Evolutionary conservation across 1,140 invertebrate genomes (phyloP).

Genomic region (Zaprionus vittiger): DNA sequence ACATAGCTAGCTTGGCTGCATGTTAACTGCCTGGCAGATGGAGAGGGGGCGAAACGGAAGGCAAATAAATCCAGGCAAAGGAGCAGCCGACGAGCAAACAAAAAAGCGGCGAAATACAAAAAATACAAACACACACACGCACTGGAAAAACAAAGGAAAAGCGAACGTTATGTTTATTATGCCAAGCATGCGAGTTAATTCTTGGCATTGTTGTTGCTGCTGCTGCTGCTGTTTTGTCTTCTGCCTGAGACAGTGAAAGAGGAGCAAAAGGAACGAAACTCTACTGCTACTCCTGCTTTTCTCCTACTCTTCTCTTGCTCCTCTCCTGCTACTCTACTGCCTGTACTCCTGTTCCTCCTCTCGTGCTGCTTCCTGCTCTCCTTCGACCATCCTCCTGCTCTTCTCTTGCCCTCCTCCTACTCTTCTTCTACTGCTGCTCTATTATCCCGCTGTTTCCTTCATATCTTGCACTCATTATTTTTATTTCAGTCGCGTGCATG

Average conservation of each 20-base stretch:
- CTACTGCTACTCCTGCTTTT: not conserved
- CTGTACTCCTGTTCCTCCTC: not conserved
- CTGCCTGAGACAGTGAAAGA: conserved; percentile 32
- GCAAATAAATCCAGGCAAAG: conserved; percentile 41
- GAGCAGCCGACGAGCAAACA: conserved; percentile 44
- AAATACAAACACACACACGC: not conserved
- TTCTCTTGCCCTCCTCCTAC: not conserved
- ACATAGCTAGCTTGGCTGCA: conserved; percentile 21
- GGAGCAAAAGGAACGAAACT: conserved; percentile 23
- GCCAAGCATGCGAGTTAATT: conserved; percentile 80
- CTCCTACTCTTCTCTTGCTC: not conserved
- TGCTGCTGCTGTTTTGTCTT: conserved; percentile 19
- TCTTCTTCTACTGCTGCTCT: not conserved
- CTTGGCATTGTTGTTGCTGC: conserved; percentile 62
- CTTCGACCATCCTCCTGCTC: not conserved
- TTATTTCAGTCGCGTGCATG: conserved; percentile 73
- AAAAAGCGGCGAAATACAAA: conserved; percentile 5
- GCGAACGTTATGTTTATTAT: conserved; percentile 73
- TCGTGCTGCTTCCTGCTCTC: not conserved
- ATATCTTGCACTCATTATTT: conserved; percentile 62
- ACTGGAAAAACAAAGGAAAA: not conserved
- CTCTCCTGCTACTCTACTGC: not conserved
- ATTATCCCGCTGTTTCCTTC: not conserved
- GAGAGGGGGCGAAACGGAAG: conserved; percentile 9
- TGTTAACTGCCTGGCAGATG: conserved; percentile 13